phyloP scores from a whole-genome alignment of 2,888 invertebrate genomes.

The Thymelicus lineola region DNA sequence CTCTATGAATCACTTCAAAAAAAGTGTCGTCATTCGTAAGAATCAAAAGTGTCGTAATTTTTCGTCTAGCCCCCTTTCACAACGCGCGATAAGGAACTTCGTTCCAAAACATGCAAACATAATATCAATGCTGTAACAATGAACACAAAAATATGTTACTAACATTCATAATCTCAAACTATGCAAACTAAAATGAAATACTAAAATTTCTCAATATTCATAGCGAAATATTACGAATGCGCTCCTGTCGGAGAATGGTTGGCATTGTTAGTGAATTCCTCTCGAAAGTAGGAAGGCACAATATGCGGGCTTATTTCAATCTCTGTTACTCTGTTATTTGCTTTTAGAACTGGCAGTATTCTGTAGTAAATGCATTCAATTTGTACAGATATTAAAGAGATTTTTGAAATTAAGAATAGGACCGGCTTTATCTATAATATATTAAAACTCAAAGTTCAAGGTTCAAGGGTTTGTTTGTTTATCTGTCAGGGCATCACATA shows the following conservation, averaged over 20 bases:
- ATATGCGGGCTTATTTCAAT: conserved; percentile 76
- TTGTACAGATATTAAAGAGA: not conserved
- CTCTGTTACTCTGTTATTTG: conserved; percentile 65
- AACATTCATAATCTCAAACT: not conserved
- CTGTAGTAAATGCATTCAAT: conserved; percentile 13
- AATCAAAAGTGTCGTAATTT: too few species aligned
- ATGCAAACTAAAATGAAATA: conserved; percentile 40
- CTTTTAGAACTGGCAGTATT: conserved; percentile 18
- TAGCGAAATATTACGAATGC: conserved; percentile 62
- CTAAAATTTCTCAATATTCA: conserved; percentile 78
- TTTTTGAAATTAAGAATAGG: too few species aligned
- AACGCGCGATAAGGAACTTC: too few species aligned
- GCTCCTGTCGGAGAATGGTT: conserved; percentile 51
- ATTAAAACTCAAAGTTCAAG: too few species aligned
- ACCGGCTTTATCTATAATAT: too few species aligned
- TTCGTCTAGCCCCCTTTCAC: too few species aligned
- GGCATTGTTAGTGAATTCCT: conserved; percentile 72
- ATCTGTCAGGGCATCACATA: too few species aligned
- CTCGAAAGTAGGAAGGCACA: conserved; percentile 58
- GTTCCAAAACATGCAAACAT: too few species aligned
- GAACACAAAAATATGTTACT: not conserved
- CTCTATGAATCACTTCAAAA: too few species aligned
- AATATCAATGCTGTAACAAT: too few species aligned
- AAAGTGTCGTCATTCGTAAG: too few species aligned
- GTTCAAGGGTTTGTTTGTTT: too few species aligned